Evolutionary conservation across 2,113 vertebrate species (phyloP), one percentile per base, ranked within the genome.

Genomic region (Craseonycteris thonglongyai): DNA sequence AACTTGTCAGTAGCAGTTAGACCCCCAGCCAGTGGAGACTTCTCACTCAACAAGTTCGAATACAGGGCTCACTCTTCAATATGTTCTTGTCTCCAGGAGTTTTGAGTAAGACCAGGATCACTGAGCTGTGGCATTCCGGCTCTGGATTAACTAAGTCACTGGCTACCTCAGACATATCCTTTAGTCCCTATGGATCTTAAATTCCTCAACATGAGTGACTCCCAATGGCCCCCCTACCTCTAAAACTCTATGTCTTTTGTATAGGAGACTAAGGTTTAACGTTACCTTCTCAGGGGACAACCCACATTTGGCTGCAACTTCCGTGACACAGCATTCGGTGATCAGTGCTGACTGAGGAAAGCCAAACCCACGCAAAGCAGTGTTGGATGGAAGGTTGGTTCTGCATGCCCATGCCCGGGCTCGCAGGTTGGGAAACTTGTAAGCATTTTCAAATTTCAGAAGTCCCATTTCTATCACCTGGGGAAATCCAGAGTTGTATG

Each of bases 321-420:
- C 98, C 0, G 88, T 95, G 35, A 99, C 54, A 95, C 98, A 98
- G 95, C 96, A 98, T 96, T 99, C 99, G 1, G 98, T 95, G 24
- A 99, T 94, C 76, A 99, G 19, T 22, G 98, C 95, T 14, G 95
- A 18, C 80, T 99, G 99, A 0, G 99, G 99, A 68, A 99, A 99
- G 3, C 99, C 99, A 40, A 99, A 99, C 58, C 98, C 99, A 58
- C 98, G 96, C 68, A 99, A 98, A 30, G 99, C 97, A 0, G 98
- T 99, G 96, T 99, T 99, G 89, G 99, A 99, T 2, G 98, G 99
- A 81, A 99, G 97, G 97, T 99, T 98, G 74, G 99, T 99, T 92
- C 90, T 98, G 98, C 99, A 99, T 22, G 95, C 98, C 2, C 81
- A 51, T 0, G 78, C 96, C 0, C 49, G 76, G 68, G 98, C 98